Evolutionary conservation across 2,113 vertebrate species (phyloP), one percentile per base, ranked within the genome.

Genomic region (Hipposideros armiger): DNA sequence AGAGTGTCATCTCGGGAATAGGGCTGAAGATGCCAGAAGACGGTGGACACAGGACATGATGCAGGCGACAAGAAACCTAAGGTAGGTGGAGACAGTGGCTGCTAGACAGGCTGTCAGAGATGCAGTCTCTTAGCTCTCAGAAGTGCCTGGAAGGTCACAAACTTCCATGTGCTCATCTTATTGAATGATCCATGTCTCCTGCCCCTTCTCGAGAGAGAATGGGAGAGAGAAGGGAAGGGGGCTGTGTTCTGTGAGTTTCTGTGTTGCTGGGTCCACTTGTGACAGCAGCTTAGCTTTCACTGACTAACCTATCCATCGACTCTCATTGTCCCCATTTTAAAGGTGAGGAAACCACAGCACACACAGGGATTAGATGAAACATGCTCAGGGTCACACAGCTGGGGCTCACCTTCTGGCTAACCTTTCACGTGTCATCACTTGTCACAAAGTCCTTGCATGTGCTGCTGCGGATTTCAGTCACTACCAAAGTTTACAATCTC

Each of bases 21-120:
- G 32, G 42, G 36, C 24, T 10, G 16, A 62, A 2, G 36, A 19
- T 20, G 78, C 78, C 52, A 54, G 36, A 36, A 19, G 78, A 42
- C 4, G 52, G 15, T 4, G 26, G 36, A 19, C 22, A 40, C 1
- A 0, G 4, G 56, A 30, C 16, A 19, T 1, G 16, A 28, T 5
- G 13, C n/a, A 4, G 32, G 30, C 4, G 42, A 32, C 0, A 4
- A 42, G 58, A 64, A 20, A 17, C 15, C 40, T 58, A 22, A n/a
- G 81, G 42, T 19, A 30, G 4, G 2, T n/a, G 30, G 22, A 26
- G 32, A 67, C 45, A 3, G 26, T 1, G 30, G 30, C 62, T 16
- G 62, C 47, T 17, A 8, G 24, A 54, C 52, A 54, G 52, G 52
- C 52, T 5, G 16, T 54, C 60, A n/a, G 11, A 83, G 28, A 24